Evolutionary conservation across 2,113 vertebrate genomes (phyloP), one percentile per base, ranked within the genome.

Genomic region (Varanus salvator): DNA sequence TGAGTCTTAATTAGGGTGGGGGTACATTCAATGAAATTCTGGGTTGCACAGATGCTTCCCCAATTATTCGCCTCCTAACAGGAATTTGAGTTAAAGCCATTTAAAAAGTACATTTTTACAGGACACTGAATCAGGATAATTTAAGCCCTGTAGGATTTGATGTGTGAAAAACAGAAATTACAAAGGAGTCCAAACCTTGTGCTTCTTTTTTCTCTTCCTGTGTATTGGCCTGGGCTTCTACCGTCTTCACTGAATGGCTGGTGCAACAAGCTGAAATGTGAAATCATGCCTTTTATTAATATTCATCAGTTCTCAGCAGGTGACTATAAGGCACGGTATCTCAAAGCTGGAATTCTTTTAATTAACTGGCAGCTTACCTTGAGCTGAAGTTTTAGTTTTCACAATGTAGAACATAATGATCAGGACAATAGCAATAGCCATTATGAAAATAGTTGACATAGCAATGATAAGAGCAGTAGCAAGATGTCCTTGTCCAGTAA

Each of bases 391-490:
- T 94, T 98, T 99, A 31, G 99, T 98, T 97, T 99, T 99, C 92
- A 99, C 95, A 94, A 99, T 99, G 95, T 99, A 99, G 96, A 99
- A 99, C 98, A 99, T 98, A 92, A 99, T 99, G 96, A 99, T 99
- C 92, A 99, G 98, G 86, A 99, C 99, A 6, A 99, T 99, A 90
- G 99, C 98, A 29, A 99, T 98, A 86, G 99, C 98, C 99, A 99
- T 99, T 96, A 99, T 99, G 94, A 99, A 99, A 95, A 99, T 99
- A 88, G 99, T 99, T 82, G 99, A 99, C 99, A 99, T 99, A 89
- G 99, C 99, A 5, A 99, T 99, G 91, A 99, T 99, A 83, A 99
- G 98, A 91, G 99, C 99, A 0, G 99, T 99, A 91, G 99, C 99
- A 87, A 99, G 96, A 95, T 99, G 99, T 84, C 98, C 98, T 95